These are phyloP conservation scores for human DNA, from an alignment of 2,113 vertebrate species.

Conservation along the genomic window DNA sequence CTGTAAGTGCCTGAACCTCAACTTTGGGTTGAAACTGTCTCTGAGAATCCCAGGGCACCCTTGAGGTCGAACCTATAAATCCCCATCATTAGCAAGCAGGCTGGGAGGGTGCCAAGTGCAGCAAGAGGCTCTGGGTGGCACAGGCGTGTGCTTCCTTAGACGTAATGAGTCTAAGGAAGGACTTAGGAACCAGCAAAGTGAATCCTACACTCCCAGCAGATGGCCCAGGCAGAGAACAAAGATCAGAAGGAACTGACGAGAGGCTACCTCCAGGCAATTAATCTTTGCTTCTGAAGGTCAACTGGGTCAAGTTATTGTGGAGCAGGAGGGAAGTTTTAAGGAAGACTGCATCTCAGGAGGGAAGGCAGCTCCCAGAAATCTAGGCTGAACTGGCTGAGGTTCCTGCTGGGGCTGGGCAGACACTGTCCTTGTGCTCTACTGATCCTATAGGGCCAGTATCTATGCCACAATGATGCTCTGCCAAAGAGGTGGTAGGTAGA, in stretches of 20 bases:
- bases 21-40: conserved; percentile 61
- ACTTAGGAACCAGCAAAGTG: conserved; percentile 79
- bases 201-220: conserved; percentile 87
- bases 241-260: conserved; percentile 91
- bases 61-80: conserved; percentile 76
- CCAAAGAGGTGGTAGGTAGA: conserved; percentile 87
- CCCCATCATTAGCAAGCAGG: conserved; percentile 17
- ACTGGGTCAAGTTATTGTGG: conserved; percentile 69
- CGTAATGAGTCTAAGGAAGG: conserved; percentile 81
- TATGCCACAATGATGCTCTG: conserved; percentile 88
- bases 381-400: conserved; percentile 67
- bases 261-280: conserved; percentile 89
- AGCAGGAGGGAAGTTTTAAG: conserved; percentile 84
- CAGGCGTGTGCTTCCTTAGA: conserved; percentile 77
- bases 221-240: conserved; percentile 87
- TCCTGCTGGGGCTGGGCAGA: background rate
- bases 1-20: conserved; percentile 63
- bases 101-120: conserved; percentile 68
- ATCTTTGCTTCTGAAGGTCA: conserved; percentile 90
- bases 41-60: conserved; percentile 61
- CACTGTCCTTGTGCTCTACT: conserved; percentile 66
- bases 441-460: conserved; percentile 90
- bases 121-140: conserved; percentile 70
- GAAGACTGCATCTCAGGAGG: conserved; percentile 76
- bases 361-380: conserved; percentile 66